These are phyloP conservation scores for Andrena hattorfiana DNA, from an alignment of 2,888 invertebrate species.

Conservation along the genomic window DNA sequence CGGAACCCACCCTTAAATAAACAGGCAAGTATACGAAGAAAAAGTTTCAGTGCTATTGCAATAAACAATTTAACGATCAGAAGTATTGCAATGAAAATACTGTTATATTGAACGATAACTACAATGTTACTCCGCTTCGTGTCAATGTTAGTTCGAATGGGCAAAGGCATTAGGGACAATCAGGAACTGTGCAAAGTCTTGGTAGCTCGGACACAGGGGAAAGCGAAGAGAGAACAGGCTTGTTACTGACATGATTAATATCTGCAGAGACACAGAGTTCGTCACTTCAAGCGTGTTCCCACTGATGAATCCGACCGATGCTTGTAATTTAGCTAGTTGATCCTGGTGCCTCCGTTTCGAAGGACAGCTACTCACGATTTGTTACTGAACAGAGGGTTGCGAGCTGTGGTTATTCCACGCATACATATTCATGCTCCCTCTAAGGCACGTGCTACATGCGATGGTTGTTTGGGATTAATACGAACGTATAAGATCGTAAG, in stretches of 20 bases:
- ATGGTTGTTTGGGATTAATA: constrained; percentile 75
- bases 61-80: neutral
- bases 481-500: constrained; percentile 71
- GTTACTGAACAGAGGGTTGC: constrained; percentile 59
- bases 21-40: too few relatives aligned
- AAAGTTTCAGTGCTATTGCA: too few relatives aligned
- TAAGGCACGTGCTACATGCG: constrained; percentile 60
- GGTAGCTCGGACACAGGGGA: constrained; percentile 9
- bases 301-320: constrained; percentile 66
- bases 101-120: neutral
- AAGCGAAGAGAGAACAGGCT: constrained; percentile 33
- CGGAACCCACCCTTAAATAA: too few relatives aligned
- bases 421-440: constrained; percentile 75
- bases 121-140: neutral
- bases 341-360: constrained; percentile 61
- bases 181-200: constrained; percentile 43
- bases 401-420: constrained; percentile 62
- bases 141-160: constrained; percentile 30
- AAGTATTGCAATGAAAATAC: neutral
- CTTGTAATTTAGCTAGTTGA: constrained; percentile 68
- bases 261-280: constrained; percentile 60
- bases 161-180: constrained; percentile 50
- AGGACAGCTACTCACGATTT: constrained; percentile 68
- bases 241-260: constrained; percentile 65
- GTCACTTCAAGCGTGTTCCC: constrained; percentile 60